Evolutionary conservation across 2,113 vertebrate genomes (phyloP), one percentile per base, ranked within the genome.

Genomic region (Galeopterus variegatus): DNA sequence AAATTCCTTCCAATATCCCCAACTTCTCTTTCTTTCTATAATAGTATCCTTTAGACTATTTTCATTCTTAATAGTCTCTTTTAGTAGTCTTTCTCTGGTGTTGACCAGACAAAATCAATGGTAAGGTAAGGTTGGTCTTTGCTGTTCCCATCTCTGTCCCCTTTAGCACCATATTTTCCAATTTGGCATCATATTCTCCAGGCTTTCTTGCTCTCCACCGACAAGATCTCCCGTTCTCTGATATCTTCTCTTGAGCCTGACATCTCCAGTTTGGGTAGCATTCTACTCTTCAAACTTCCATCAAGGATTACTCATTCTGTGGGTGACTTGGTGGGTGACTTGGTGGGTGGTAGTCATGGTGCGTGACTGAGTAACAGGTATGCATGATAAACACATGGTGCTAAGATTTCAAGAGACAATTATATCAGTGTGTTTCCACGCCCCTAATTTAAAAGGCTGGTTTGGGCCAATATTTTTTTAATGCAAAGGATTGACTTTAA

Each of bases 331-430:
- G 41, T 41, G 41, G 41, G 41, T 41, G 41, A 41, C 41, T 41
- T 41, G 41, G 41, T 41, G 41, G 41, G 41, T 41, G 41, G 41
- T 41, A 56, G 24, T 75, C 56, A 81, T 91, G 58, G 60, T 69
- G 52, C 56, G 23, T 73, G 6, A 64, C 45, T 33, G 45, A 87
- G 33, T 65, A 64, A 64, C 9, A 50, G 23, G 70, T 6, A 50
- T 8, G 6, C 15, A 15, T 96, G 45, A 90, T 48, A 17, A 95
- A 50, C 58, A 50, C 5, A 45, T 76, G 50, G 24, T 64, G 52
- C 31, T 77, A 88, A 80, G 65, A 60, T 97, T 90, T 75, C 50
- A 94, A 70, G 83, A 36, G 17, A 86, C 60, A 94, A 1, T 60
- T 94, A 88, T 33, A 8, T 21, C 23, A 31, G 10, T 69, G 12